Percentiles rank a stretch among this genome's conserved stretches.
These are phyloP conservation scores for Lithophane leautieri DNA, from an alignment of 2,888 invertebrate species.

Conservation along the genomic window DNA sequence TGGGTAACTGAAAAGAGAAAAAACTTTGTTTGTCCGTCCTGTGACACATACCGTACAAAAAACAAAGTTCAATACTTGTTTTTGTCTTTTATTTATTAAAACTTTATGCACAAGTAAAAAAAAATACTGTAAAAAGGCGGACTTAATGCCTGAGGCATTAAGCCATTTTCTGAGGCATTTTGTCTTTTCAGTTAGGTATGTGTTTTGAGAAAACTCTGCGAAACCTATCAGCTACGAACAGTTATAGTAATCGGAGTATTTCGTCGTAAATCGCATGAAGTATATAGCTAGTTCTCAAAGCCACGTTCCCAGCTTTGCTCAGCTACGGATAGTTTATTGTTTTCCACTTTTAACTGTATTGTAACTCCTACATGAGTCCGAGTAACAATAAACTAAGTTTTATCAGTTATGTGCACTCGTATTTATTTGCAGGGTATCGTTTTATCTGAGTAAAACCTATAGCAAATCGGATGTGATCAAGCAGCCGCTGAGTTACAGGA, in stretches of 20 bases:
- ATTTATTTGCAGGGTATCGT: neutral
- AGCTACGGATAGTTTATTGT: conserved; percentile 53
- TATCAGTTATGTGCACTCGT: conserved; percentile 24
- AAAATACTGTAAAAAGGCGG: no score
- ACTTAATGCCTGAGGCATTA: no score
- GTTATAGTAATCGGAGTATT: neutral
- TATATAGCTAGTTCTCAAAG: conserved; percentile 26
- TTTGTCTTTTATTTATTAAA: no score
- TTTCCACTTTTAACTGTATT: conserved; percentile 52
- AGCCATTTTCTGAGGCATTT: no score
- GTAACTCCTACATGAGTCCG: conserved; percentile 36
- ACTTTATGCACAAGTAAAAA: no score
- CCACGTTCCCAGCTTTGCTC: conserved; percentile 35
- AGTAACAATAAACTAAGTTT: conserved; percentile 40
- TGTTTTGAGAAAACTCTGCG: neutral
- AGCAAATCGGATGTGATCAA: neutral
- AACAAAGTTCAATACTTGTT: no score
- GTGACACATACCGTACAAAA: no score
- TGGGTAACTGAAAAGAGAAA: no score
- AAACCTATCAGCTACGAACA: neutral
- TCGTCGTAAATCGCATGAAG: conserved; percentile 38
- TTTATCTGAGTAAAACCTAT: neutral
- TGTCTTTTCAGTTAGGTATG: no score
- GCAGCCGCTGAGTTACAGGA: no score
- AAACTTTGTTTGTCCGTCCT: neutral